Base-by-base conservation (phyloP, 64 coral and sea anemone genomes). In the Exaiptasia diaphana region DNA sequence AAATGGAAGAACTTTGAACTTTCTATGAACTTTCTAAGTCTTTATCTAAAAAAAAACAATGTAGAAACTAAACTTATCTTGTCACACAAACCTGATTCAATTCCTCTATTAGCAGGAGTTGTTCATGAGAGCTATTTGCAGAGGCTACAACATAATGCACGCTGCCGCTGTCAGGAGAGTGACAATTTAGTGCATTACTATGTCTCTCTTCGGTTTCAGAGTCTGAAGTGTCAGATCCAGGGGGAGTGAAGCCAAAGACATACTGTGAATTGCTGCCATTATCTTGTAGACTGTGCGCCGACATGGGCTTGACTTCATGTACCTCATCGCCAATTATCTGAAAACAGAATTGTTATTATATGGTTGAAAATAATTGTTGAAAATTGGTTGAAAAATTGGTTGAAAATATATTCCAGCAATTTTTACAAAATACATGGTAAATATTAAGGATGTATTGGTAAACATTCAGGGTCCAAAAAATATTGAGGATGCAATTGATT, bases 301-400 rank as follows among this genome's bases (percentile, higher is more conserved):
- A 31, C 44, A 32, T 24, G 3, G 73, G 31, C 39, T 67, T 87
- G 3, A 87, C 74, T 43, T 87, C 83, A 31, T 77, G 83, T 28
- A 87, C 83, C 67, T 87, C 83, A 68, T 87, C 73, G 38, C 75
- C 83, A 68, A 87, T 68, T 10, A 87, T 87, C 83, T 87, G 44
- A 18, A 77, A n/a, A 23, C 38, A 65, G 25, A 55, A 46, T 46
- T 8, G 15, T 46, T 46, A 46, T 46, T 46, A 15, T n/a, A n/a
- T n/a, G n/a, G n/a, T n/a, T n/a, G n/a, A n/a, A n/a, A n/a, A n/a
- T n/a, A n/a, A n/a, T n/a, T n/a, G n/a, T n/a, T n/a, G n/a, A n/a
- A n/a, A n/a, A n/a, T n/a, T n/a, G n/a, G n/a, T n/a, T n/a, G n/a
- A n/a, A n/a, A n/a, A n/a, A n/a, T n/a, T n/a, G n/a, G n/a, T n/a